Evolutionary conservation across 2,113 vertebrate genomes (phyloP).

Genomic region (Micromys minutus): DNA sequence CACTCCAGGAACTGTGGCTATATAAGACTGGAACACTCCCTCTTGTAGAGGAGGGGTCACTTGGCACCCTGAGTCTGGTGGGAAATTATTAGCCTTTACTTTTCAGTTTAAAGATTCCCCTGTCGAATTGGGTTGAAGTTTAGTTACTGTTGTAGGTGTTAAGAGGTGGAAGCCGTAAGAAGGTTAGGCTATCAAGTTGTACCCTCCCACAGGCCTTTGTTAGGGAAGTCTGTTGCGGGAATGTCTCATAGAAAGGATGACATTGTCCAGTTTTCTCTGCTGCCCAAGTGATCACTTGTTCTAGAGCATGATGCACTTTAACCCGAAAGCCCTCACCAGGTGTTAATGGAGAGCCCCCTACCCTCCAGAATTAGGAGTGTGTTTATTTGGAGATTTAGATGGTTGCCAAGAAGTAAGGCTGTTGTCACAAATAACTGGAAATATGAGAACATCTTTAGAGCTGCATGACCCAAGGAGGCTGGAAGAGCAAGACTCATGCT

Average conservation of each 20-base stretch:
- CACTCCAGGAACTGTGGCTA: too few species aligned
- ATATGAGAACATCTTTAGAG: not conserved
- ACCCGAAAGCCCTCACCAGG: not conserved
- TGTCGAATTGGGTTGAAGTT: not conserved
- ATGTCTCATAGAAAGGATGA: not conserved
- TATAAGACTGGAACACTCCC: too few species aligned
- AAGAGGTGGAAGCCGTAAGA: not conserved
- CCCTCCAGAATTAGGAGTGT: not conserved
- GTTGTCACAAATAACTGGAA: not conserved
- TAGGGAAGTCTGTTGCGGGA: not conserved
- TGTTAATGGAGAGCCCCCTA: not conserved
- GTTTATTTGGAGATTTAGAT: not conserved
- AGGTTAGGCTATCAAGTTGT: too few species aligned
- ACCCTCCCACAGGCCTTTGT: not conserved
- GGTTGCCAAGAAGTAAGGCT: not conserved
- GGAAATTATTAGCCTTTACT: too few species aligned
- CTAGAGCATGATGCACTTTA: not conserved
- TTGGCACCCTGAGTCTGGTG: too few species aligned
- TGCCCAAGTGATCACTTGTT: not conserved
- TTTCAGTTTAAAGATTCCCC: not conserved
- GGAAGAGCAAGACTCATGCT: not conserved
- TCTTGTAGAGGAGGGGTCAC: too few species aligned
- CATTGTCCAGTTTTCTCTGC: not conserved
- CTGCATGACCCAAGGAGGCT: not conserved
- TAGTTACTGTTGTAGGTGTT: not conserved